Base-by-base conservation (phyloP, 2,888 invertebrate species). In the Synanthedon formicaeformis region DNA sequence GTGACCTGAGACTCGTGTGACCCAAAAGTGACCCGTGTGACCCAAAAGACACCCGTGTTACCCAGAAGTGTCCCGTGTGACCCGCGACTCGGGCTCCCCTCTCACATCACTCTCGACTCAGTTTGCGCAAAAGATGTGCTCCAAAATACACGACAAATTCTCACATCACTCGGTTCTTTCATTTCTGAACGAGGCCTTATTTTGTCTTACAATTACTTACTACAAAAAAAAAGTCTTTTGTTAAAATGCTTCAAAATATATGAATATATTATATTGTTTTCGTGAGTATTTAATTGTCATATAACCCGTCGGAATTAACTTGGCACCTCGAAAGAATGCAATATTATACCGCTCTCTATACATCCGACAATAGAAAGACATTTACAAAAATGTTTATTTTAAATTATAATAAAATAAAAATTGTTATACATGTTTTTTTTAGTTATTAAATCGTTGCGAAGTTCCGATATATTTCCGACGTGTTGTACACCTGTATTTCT, bases 81-180 rank as follows among this genome's bases (percentile, higher is more conserved):
- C 23, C 23, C 23, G 11, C 50, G 14, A 41, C 6, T 40, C 41
- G 16, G n/a, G 16, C 12, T 23, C 23, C 23, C 50, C 50, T 49
- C 23, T 23, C 23, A 1, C 41, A 12, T 51, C 51, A 10, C 34
- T 34, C 34, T 34, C 23, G 57, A 71, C 69, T 74, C 73, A 71
- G 69, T 73, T 34, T 73, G 74, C 76, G 74, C 71, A 67, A 23
- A 23, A 71, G 72, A 68, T 74, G 71, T 80, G 73, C 78, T 77
- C 70, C 72, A 82, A 83, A 23, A 82, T 83, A 83, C 83, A 83
- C 77, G 69, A 75, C 63, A 75, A 73, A 79, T 81, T 80, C 75
- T 81, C 76, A 81, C 80, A 78, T 79, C 79, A 75, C 66, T 63
- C 73, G 63, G 79, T 78, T 80, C 34, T 82, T 82, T 84, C 73